Percentiles rank a stretch among this genome's conserved stretches.
Conservation (phyloP, 2,113 vertebrate species). For the Numida meleagris region DNA sequence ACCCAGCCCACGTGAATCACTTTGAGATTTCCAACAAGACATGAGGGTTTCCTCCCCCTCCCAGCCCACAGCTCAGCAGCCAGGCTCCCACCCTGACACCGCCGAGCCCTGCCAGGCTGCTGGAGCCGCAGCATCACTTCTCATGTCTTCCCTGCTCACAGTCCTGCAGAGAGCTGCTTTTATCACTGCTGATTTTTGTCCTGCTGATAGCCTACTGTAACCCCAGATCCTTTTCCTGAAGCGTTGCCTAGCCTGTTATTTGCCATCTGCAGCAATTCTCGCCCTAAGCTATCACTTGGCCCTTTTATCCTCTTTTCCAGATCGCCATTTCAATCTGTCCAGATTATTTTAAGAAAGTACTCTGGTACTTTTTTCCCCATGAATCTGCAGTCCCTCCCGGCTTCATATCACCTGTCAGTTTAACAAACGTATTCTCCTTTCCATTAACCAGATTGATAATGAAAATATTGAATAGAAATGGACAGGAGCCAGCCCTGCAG, state of each 20-base stretch:
- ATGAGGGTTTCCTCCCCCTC: background rate
- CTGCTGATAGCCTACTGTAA: background rate
- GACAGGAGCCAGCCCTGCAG: conserved; percentile 57
- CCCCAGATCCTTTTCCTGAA: background rate
- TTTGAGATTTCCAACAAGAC: background rate
- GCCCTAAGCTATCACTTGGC: background rate
- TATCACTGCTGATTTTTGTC: background rate
- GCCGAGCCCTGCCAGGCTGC: background rate
- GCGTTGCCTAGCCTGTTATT: background rate
- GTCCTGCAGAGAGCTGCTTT: background rate
- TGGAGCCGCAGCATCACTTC: background rate
- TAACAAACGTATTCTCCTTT: conserved; percentile 49
- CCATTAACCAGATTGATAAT: conserved; percentile 62
- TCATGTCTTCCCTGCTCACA: background rate
- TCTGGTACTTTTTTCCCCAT: background rate
- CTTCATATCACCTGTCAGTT: conserved; percentile 45
- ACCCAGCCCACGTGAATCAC: background rate
- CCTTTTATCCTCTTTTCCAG: conserved; percentile 14
- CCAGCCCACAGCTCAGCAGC: background rate
- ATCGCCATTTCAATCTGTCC: background rate
- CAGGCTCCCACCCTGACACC: background rate
- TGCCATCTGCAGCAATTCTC: background rate
- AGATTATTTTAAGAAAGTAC: background rate
- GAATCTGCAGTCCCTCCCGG: background rate
- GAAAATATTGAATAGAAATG: conserved; percentile 59